Percentiles rank a stretch among this genome's conserved stretches.
These are phyloP conservation scores for fruit fly (Drosophila melanogaster) DNA, from an alignment of 1,140 invertebrate genomes.

Conservation along the genomic window DNA sequence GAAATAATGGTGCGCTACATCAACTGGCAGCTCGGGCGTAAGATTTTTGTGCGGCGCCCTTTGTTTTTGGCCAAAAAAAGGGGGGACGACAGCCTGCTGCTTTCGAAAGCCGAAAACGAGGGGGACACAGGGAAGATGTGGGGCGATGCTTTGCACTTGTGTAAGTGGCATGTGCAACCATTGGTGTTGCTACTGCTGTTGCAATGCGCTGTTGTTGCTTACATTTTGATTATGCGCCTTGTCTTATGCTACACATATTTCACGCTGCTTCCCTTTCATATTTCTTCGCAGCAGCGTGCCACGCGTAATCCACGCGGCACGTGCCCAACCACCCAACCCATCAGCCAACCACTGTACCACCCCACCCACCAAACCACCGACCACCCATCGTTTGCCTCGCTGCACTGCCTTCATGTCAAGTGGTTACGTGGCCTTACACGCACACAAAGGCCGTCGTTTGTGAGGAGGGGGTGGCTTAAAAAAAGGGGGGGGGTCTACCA, in stretches of 20 bases:
- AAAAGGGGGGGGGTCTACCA: not conserved
- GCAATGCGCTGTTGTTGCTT: constrained; percentile 35
- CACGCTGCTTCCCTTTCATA: constrained; percentile 64
- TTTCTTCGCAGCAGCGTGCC: constrained; percentile 44
- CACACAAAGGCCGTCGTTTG: constrained; percentile 11
- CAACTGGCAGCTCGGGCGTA: constrained; percentile 59
- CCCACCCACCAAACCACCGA: not conserved
- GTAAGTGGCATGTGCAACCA: constrained; percentile 56
- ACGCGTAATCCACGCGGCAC: constrained; percentile 64
- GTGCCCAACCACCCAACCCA: constrained; percentile 40
- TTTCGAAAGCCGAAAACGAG: constrained; percentile 14
- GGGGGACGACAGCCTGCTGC: constrained; percentile 21
- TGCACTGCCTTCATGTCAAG: constrained; percentile 58
- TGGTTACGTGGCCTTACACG: constrained; percentile 57
- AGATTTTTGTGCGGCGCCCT: constrained; percentile 47
- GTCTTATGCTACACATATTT: constrained; percentile 81
- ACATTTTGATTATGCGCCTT: constrained; percentile 80
- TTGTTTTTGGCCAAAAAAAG: constrained; percentile 35
- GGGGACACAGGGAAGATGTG: not conserved
- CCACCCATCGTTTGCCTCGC: constrained; percentile 17
- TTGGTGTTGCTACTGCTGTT: constrained; percentile 3
- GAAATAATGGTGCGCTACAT: constrained; percentile 57
- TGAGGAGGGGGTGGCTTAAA: too few species aligned
- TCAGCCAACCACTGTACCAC: not conserved
- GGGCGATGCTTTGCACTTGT: constrained; percentile 23